Evolutionary conservation across 2,113 vertebrate genomes (phyloP).

Genomic region (Henicopernis longicauda): DNA sequence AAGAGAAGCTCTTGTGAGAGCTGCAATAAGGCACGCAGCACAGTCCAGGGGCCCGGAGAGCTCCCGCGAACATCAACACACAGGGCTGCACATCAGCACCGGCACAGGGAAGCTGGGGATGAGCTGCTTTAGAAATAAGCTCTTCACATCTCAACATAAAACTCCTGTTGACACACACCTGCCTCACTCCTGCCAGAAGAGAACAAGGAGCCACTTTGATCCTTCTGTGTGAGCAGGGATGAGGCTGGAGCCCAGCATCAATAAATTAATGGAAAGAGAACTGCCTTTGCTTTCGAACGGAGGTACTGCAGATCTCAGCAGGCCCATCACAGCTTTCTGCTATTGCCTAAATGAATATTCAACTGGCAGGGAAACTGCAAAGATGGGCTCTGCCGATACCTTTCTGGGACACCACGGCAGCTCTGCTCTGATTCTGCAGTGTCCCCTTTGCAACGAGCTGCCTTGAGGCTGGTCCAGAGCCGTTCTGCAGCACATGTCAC

Average conservation of each 20-base stretch:
- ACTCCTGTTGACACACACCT: not conserved
- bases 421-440: not conserved
- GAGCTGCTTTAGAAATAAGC: not conserved
- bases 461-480: not conserved
- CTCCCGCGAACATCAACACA: rapidly evolving
- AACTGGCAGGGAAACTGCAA: not conserved
- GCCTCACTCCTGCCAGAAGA: not conserved
- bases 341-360: not conserved
- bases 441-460: too few species aligned
- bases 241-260: not conserved
- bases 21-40: not conserved
- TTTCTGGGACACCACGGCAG: not conserved
- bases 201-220: not conserved
- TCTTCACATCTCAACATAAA: not conserved
- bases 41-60: rapidly evolving
- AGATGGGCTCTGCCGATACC: not conserved
- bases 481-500: not conserved
- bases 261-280: not conserved
- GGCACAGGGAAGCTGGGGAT: rapidly evolving
- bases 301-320: not conserved
- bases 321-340: not conserved
- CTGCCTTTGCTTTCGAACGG: not conserved
- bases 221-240: not conserved
- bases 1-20: not conserved
- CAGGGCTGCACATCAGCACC: not conserved